phyloP scores from a whole-genome alignment of 2,113 vertebrate species.

The Oostethus manadensis region DNA sequence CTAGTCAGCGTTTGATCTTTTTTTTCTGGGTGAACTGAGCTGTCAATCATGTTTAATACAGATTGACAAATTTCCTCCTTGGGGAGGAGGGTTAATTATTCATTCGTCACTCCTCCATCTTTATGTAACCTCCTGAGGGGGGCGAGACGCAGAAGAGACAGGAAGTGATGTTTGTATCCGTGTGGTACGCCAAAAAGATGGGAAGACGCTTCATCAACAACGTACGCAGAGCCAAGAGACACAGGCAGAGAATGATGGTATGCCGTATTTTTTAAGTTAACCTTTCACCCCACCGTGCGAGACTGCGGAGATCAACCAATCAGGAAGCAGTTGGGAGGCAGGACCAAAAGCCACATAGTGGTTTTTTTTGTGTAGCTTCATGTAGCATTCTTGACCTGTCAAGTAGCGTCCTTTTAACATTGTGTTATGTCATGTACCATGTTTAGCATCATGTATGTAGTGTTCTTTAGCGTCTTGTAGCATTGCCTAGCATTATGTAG shows the following conservation, averaged over 20 bases:
- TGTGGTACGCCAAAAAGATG: conserved; percentile 81
- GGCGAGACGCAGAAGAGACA: conserved; percentile 19
- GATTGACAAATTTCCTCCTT: conserved; percentile 8
- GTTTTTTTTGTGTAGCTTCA: background rate
- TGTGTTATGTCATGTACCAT: no score
- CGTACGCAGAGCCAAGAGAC: conserved; percentile 70
- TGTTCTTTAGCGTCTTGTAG: background rate
- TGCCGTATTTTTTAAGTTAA: conserved; percentile 4
- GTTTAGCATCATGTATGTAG: no score
- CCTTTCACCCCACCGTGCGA: background rate
- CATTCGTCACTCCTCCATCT: conserved; percentile 26
- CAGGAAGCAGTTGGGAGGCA: background rate
- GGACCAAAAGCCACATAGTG: background rate
- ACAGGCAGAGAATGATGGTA: conserved; percentile 72
- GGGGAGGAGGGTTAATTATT: conserved; percentile 36
- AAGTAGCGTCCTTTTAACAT: no score
- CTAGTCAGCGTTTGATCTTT: background rate
- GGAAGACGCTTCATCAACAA: conserved; percentile 73
- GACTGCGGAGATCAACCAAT: background rate
- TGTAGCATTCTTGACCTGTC: background rate
- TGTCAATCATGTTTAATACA: conserved; percentile 18
- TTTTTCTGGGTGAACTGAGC: conserved; percentile 11
- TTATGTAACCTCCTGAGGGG: conserved; percentile 44
- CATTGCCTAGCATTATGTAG: background rate
- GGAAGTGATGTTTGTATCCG: conserved; percentile 74